Percentiles rank a stretch among this genome's conserved stretches.
Conservation (phyloP, 2,113 vertebrate species). For the Phocoena phocoena region DNA sequence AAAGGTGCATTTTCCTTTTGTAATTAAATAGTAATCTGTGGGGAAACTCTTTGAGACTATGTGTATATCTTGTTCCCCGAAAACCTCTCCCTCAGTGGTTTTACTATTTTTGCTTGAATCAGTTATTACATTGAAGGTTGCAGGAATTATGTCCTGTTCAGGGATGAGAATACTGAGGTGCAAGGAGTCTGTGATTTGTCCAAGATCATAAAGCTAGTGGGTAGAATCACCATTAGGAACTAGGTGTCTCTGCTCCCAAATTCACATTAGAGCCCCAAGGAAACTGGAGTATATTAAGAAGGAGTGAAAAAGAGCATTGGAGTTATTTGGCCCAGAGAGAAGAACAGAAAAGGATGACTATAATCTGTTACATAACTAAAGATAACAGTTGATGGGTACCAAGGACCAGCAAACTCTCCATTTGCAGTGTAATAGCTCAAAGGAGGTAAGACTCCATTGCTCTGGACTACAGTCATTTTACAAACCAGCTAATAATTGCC, state of each 20-base stretch:
- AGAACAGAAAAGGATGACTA: neutral
- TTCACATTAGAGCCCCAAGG: neutral
- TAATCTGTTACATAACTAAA: neutral
- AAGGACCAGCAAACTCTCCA: neutral
- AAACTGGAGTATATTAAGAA: conserved; percentile 37
- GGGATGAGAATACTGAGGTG: neutral
- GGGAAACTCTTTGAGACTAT: neutral
- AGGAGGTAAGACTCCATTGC: neutral
- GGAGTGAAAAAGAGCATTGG: neutral
- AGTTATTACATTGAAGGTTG: neutral
- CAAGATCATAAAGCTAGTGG: neutral
- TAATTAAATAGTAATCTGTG: neutral
- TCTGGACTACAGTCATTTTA: conserved; percentile 16
- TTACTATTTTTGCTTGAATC: neutral
- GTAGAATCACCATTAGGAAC: neutral
- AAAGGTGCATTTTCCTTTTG: conserved; percentile 7
- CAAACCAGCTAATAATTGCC: conserved; percentile 40
- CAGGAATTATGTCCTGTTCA: neutral
- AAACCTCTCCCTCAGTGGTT: neutral
- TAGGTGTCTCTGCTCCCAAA: neutral
- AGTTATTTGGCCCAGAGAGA: neutral
- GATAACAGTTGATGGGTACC: neutral
- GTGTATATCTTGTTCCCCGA: neutral
- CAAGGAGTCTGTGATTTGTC: neutral
- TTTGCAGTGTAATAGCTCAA: neutral